These are phyloP conservation scores for Brassicogethes aeneus DNA, from an alignment of 2,888 invertebrate genomes.

Conservation along the genomic window DNA sequence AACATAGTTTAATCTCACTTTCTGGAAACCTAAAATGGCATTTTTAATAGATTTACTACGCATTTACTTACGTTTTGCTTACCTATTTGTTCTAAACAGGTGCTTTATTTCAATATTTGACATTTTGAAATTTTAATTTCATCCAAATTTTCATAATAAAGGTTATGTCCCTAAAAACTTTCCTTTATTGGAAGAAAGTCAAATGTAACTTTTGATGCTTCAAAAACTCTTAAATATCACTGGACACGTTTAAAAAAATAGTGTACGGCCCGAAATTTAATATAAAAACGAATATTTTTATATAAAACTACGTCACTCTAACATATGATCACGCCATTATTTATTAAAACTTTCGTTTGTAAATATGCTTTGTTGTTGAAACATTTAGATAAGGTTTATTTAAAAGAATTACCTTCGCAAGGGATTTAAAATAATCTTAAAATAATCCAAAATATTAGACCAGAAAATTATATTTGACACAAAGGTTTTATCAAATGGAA, in stretches of 20 bases:
- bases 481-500: too few relatives aligned
- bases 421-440: too few relatives aligned
- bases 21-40: conserved; percentile 44
- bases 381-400: too few relatives aligned
- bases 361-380: too few relatives aligned
- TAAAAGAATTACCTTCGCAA: too few relatives aligned
- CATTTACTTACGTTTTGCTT: neutral
- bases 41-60: neutral
- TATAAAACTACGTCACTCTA: neutral
- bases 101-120: conserved; percentile 37
- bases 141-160: conserved; percentile 11
- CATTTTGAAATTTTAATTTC: conserved; percentile 26
- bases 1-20: conserved; percentile 40
- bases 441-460: too few relatives aligned
- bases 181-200: too few relatives aligned
- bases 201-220: too few relatives aligned
- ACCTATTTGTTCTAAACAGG: conserved; percentile 23
- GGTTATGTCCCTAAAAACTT: conserved; percentile 9
- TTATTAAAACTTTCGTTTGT: neutral
- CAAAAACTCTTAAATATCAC: too few relatives aligned
- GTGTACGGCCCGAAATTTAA: too few relatives aligned
- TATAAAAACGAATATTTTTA: neutral
- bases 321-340: neutral
- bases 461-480: too few relatives aligned
- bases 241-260: too few relatives aligned